Evolutionary conservation across 2,113 vertebrate species (phyloP).

Genomic region (Naja naja): DNA sequence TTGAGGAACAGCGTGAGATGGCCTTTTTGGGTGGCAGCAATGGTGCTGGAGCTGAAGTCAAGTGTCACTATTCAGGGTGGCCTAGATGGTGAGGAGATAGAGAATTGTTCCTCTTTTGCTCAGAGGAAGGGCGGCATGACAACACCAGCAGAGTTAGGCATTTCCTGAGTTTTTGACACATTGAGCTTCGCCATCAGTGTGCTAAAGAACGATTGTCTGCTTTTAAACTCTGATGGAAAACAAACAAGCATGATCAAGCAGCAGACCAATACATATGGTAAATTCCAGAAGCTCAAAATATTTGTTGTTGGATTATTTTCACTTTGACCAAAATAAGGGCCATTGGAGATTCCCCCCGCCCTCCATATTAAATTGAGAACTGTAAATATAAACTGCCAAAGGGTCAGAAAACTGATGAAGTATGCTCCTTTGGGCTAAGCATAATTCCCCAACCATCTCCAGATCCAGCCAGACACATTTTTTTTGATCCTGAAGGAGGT

Average conservation of each 20-base stretch:
- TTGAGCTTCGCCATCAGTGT: not conserved
- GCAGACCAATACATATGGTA: not conserved
- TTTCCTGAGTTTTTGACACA: not conserved
- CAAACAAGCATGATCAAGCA: not conserved
- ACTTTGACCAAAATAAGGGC: not conserved
- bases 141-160: not conserved
- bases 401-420: slow-evolving; percentile 14
- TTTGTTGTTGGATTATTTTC: slow-evolving; percentile 25
- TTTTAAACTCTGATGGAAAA: not conserved
- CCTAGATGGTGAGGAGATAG: not conserved
- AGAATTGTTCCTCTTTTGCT: not conserved
- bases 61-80: not conserved
- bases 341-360: not conserved
- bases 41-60: not conserved
- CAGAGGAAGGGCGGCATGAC: not conserved
- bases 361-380: slow-evolving; percentile 2
- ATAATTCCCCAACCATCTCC: not conserved
- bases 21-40: not conserved
- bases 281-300: not conserved
- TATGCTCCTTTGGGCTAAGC: slow-evolving; percentile 22
- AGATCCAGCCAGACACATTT: slow-evolving; percentile 28
- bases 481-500: slow-evolving; percentile 51
- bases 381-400: not conserved
- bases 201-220: not conserved
- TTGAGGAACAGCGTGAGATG: not conserved